Evolutionary conservation across 1,140 invertebrate species (phyloP), one percentile per base, ranked within the genome.

Genomic region (Lysiphlebus fabarum): DNA sequence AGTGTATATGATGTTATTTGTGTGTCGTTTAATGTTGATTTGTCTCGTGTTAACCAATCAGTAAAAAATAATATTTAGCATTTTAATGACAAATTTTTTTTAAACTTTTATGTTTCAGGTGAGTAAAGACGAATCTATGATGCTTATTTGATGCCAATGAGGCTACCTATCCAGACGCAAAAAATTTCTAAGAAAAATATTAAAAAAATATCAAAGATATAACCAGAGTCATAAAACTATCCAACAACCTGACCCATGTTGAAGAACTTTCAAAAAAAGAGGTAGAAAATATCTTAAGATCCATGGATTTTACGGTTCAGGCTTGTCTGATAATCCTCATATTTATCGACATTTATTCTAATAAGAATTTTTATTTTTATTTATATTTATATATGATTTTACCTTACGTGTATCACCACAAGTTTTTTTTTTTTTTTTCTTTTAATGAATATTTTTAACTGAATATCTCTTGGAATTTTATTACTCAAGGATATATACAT

Each of bases 301-400:
- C 44, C 50, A 48, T 45, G 61, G 55, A 61, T 49, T 67, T 68
- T 65, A 67, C 61, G 62, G 54, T 62, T 56, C 43, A 59, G 44
- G 42, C 48, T 49, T 34, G 47, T 51, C 43, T 58, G 53, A 58
- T 73, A 72, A 73, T 73, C 70, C 65, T 61, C 53, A 66, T 67
- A 68, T 71, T 71, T 73, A 70, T 73, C 62, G 67, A 63, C 64
- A 63, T 70, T 69, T 65, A 66, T 57, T 55, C 58, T 59, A 64
- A 64, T 57, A 40, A 59, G 50, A 36, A 53, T 59, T 34, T 34
- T 7, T 57, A 10, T 34, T 53, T 40, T 26, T 7, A 40, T 44
- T 49, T 49, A 9, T 36, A 34, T 42, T 2, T 9, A 42, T n/a
- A n/a, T n/a, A n/a, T n/a, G n/a, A n/a, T 11, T 9, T 9, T 9